phyloP scores from a whole-genome alignment of 2,797 vertebrate genomes.

The Micropoecilia bifurca region DNA sequence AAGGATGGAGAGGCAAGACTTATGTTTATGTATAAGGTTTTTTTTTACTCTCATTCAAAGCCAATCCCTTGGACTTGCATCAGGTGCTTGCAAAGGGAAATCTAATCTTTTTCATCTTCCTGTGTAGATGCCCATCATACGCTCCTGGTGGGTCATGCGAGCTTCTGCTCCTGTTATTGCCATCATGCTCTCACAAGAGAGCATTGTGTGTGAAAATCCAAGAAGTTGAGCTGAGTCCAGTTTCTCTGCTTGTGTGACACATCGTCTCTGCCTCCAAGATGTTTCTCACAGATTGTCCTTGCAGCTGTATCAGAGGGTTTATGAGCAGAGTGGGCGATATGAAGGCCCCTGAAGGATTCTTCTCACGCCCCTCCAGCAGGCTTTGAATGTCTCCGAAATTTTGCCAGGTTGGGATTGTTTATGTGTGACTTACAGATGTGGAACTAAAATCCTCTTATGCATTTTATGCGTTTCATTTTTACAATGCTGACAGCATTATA shows the following conservation, averaged over 20 bases:
- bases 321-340: conserved; percentile 56
- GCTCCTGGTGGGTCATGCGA: conserved; percentile 10
- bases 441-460: background rate
- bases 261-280: conserved; percentile 31
- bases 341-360: conserved; percentile 55
- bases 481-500: background rate
- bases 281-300: conserved; percentile 69
- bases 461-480: background rate
- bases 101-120: conserved; percentile 12
- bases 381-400: conserved; percentile 62
- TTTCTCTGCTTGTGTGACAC: conserved; percentile 26
- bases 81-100: conserved; percentile 33
- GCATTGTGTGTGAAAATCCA: conserved; percentile 18
- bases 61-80: conserved; percentile 35
- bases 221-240: conserved; percentile 19
- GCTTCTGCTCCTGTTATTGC: conserved; percentile 41
- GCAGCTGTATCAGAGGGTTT: conserved; percentile 77
- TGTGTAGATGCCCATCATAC: conserved; percentile 30
- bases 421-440: conserved; percentile 32
- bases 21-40: conserved; percentile 22
- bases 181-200: conserved; percentile 27
- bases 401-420: conserved; percentile 51
- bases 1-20: conserved; percentile 22
- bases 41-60: conserved; percentile 39
- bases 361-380: conserved; percentile 69